Percentiles rank a stretch among this genome's conserved stretches.
Evolutionary conservation across 2,113 vertebrate genomes (phyloP).

Genomic region (Melanerpes aurifrons): DNA sequence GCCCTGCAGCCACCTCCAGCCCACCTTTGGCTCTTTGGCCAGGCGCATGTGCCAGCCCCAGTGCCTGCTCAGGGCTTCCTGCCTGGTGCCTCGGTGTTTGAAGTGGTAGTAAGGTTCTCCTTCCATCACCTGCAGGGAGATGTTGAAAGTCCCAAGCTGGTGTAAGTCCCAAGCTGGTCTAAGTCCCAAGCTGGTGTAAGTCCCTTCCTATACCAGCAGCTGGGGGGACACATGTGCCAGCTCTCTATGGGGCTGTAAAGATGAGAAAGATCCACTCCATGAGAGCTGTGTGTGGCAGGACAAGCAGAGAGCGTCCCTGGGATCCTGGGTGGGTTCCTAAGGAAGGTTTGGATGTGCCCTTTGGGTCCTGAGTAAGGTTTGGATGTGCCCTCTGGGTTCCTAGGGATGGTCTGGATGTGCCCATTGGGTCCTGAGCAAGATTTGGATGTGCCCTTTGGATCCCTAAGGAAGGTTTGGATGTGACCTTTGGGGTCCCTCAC

Average conservation of each 20-base stretch:
- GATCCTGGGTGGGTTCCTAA: fast-evolving
- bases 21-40: slow-evolving; percentile 75
- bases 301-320: fast-evolving
- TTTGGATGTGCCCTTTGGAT: too few relatives aligned
- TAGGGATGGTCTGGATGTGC: fast-evolving
- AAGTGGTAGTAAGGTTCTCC: slow-evolving; percentile 74
- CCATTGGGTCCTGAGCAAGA: too few relatives aligned
- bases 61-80: slow-evolving; percentile 67
- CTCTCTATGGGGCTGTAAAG: fast-evolving
- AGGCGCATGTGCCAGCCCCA: slow-evolving; percentile 74
- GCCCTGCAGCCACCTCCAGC: neutral
- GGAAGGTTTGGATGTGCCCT: too few relatives aligned
- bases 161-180: too few relatives aligned
- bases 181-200: fast-evolving
- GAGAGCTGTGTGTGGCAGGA: fast-evolving
- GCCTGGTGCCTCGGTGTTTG: slow-evolving; percentile 63
- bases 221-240: fast-evolving
- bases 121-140: slow-evolving; percentile 59
- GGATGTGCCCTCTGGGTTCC: neutral
- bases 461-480: fast-evolving
- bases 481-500: fast-evolving
- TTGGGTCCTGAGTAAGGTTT: fast-evolving
- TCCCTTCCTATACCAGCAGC: fast-evolving
- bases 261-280: fast-evolving
- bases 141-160: neutral